These are phyloP conservation scores for Dorcus parallelipipedus DNA, from an alignment of 2,888 invertebrate species.

Conservation along the genomic window DNA sequence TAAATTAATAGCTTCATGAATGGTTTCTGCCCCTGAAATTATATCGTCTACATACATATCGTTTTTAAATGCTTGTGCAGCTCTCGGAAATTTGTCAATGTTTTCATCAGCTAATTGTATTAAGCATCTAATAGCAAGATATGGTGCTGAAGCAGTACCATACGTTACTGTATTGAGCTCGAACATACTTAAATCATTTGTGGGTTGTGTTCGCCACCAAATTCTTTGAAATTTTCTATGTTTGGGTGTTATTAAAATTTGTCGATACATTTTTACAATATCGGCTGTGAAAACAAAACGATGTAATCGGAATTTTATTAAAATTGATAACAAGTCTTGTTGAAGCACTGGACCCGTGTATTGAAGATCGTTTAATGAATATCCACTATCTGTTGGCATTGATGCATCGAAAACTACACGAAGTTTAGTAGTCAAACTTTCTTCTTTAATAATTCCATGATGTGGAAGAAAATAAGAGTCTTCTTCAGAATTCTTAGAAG, in stretches of 20 bases:
- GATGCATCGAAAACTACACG: neutral
- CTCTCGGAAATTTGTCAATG: no score
- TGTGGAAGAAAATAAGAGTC: neutral
- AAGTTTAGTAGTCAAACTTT: neutral
- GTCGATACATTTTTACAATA: neutral
- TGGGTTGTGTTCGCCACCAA: constrained; percentile 23
- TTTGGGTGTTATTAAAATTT: constrained; percentile 4
- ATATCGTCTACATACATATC: no score
- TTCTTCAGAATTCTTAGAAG: neutral
- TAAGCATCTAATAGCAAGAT: constrained; percentile 22
- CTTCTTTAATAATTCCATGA: neutral
- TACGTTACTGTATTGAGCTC: constrained; percentile 25
- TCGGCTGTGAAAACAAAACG: neutral
- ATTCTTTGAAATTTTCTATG: constrained; percentile 23
- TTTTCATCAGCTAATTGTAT: constrained; percentile 19
- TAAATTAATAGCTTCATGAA: no score
- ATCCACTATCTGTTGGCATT: neutral
- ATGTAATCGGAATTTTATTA: neutral
- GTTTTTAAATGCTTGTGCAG: no score
- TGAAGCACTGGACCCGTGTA: neutral
- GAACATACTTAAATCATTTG: constrained; percentile 15
- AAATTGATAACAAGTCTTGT: neutral
- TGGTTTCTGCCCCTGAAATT: no score
- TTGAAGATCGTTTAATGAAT: constrained; percentile 2
- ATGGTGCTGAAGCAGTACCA: constrained; percentile 25